Evolutionary conservation across 2,888 invertebrate species (phyloP).

Genomic region (Uropetala carovei): DNA sequence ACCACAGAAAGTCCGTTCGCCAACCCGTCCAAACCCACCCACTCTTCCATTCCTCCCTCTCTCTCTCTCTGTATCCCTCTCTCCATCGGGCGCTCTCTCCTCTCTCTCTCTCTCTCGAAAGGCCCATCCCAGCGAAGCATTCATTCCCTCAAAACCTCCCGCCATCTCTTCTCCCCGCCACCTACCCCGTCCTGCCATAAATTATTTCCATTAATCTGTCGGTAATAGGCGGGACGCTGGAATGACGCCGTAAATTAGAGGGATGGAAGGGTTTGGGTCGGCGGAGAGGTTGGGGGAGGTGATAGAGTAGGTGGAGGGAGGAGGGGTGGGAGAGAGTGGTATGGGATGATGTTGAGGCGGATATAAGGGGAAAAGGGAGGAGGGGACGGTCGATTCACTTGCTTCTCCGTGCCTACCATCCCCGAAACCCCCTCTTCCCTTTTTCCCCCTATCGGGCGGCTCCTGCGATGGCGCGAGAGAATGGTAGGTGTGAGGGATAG

Average conservation of each 20-base stretch:
- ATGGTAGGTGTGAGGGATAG: slow-evolving; percentile 11
- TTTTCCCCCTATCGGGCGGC: too few relatives aligned
- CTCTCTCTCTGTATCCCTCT: slow-evolving; percentile 71
- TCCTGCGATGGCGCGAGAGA: background rate
- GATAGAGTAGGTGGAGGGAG: background rate
- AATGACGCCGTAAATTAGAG: slow-evolving; percentile 60
- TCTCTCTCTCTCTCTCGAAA: slow-evolving; percentile 69
- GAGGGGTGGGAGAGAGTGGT: background rate
- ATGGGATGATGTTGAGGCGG: background rate
- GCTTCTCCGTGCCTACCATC: background rate
- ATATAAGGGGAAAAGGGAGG: background rate
- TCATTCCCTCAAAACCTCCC: background rate
- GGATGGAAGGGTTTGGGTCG: slow-evolving; percentile 54
- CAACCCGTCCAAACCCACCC: slow-evolving; percentile 63
- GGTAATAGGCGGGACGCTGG: slow-evolving; percentile 60
- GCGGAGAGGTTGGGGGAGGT: background rate
- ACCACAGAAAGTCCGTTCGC: slow-evolving; percentile 47
- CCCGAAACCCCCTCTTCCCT: too few relatives aligned
- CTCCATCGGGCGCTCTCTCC: slow-evolving; percentile 71
- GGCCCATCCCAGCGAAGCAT: slow-evolving; percentile 37
- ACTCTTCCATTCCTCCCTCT: slow-evolving; percentile 70
- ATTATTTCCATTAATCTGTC: slow-evolving; percentile 62
- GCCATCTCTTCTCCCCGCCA: background rate
- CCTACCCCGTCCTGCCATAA: slow-evolving; percentile 31
- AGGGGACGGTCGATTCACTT: background rate